Evolutionary conservation across 2,888 invertebrate species (phyloP).

Genomic region (Cyaniris semiargus): DNA sequence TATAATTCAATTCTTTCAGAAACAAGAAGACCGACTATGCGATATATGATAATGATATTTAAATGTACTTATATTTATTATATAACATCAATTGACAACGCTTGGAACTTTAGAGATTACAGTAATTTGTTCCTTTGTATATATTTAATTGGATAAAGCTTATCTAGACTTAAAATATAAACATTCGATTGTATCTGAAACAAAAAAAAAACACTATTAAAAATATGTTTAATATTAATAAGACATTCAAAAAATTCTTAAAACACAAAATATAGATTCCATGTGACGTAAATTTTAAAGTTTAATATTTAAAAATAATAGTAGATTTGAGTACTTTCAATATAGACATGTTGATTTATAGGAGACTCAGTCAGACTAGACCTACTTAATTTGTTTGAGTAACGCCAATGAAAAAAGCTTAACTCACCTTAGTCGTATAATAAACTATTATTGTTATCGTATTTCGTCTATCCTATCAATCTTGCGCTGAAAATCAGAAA

Average conservation of each 20-base stretch:
- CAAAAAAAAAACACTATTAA: not conserved
- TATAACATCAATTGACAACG: constrained; percentile 44
- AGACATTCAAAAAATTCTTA: no score
- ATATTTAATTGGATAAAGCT: constrained; percentile 19
- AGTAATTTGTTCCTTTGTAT: constrained; percentile 38
- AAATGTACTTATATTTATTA: constrained; percentile 36
- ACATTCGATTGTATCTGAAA: constrained; percentile 31
- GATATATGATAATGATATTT: constrained; percentile 35
- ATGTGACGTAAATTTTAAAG: no score
- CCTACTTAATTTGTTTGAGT: no score
- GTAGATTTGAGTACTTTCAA: no score
- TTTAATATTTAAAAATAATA: no score
- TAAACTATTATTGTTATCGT: constrained; percentile 26
- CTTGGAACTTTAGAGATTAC: constrained; percentile 43
- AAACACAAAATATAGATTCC: no score
- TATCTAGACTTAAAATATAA: constrained; percentile 15
- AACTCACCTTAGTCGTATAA: constrained; percentile 27
- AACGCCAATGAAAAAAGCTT: not conserved
- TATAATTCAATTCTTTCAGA: constrained; percentile 36
- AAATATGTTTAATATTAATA: not conserved
- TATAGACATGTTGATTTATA: no score
- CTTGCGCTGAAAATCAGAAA: constrained; percentile 13
- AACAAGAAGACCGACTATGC: constrained; percentile 37
- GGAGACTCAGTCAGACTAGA: no score
- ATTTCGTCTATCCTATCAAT: not conserved